A percentile compares a stretch with the other conserved stretches of the same genome.
phyloP scores from a whole-genome alignment of 2,888 invertebrate genomes.

The Lepetodrilus schrolli region DNA sequence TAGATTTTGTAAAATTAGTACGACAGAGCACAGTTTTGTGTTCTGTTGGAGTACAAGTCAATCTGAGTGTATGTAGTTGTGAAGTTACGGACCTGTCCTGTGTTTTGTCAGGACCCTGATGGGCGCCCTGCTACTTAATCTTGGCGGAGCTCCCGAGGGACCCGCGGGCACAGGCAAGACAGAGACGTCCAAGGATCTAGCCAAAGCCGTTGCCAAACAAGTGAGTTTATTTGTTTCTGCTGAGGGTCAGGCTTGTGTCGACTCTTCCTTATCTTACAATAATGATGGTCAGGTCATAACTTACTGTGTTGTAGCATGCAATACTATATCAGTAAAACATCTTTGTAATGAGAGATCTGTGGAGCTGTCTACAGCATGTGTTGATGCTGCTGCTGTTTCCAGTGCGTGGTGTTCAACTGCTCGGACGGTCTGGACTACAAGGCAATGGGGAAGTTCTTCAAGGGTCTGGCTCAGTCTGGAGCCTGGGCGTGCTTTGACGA shows the following conservation, averaged over 20 bases:
- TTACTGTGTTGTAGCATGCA: no score
- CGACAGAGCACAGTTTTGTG: neutral
- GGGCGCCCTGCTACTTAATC: conserved; percentile 73
- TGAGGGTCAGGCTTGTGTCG: no score
- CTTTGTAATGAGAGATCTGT: neutral
- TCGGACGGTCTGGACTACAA: conserved; percentile 75
- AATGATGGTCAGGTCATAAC: no score
- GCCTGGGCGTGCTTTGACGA: conserved; percentile 76
- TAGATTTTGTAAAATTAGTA: neutral
- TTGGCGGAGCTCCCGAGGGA: conserved; percentile 75
- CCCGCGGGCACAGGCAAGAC: conserved; percentile 76
- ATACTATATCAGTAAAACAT: no score
- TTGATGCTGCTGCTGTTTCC: conserved; percentile 39
- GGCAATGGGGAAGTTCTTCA: conserved; percentile 76
- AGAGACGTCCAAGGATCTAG: conserved; percentile 75
- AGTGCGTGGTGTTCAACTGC: conserved; percentile 76
- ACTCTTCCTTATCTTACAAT: no score
- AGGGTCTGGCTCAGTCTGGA: conserved; percentile 75
- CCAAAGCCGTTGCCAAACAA: conserved; percentile 75
- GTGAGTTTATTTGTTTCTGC: no score
- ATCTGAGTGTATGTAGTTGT: no score
- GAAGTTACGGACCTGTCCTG: no score
- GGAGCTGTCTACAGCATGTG: no score
- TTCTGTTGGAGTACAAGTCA: neutral
- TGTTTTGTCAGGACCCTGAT: conserved; percentile 74